Evolutionary conservation across 2,113 vertebrate genomes (phyloP).

Genomic region (Cinclus mexicanus): DNA sequence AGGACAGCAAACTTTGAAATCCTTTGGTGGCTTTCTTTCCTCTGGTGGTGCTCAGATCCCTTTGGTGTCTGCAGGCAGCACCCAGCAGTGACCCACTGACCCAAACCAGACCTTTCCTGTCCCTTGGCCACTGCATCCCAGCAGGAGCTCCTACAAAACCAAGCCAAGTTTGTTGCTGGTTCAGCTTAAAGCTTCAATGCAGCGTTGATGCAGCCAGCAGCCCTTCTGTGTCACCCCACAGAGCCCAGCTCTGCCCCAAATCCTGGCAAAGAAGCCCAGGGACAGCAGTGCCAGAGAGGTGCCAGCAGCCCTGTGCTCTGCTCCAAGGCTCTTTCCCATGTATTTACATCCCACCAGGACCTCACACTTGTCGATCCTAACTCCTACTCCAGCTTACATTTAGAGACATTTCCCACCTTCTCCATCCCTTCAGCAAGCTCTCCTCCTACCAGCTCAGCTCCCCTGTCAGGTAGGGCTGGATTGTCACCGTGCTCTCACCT

Average conservation of each 20-base stretch:
- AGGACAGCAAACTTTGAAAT: not conserved
- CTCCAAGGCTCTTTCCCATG: not conserved
- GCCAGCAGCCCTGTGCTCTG: not conserved
- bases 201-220: not conserved
- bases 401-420: slow-evolving; percentile 22
- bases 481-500: not conserved
- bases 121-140: fast-evolving
- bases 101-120: fast-evolving
- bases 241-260: not conserved
- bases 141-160: not conserved
- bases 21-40: not conserved
- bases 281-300: not conserved
- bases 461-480: not conserved
- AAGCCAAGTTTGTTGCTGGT: fast-evolving
- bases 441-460: slow-evolving; percentile 15
- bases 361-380: not conserved
- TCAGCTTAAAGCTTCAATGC: not conserved
- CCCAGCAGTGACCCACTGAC: not conserved
- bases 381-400: slow-evolving; percentile 26
- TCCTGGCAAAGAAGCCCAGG: not conserved
- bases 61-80: not conserved
- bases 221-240: not conserved
- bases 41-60: not conserved
- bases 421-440: not conserved
- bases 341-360: slow-evolving; percentile 20